phyloP scores from a whole-genome alignment of 2,888 invertebrate species.

The Melanophora roralis region DNA sequence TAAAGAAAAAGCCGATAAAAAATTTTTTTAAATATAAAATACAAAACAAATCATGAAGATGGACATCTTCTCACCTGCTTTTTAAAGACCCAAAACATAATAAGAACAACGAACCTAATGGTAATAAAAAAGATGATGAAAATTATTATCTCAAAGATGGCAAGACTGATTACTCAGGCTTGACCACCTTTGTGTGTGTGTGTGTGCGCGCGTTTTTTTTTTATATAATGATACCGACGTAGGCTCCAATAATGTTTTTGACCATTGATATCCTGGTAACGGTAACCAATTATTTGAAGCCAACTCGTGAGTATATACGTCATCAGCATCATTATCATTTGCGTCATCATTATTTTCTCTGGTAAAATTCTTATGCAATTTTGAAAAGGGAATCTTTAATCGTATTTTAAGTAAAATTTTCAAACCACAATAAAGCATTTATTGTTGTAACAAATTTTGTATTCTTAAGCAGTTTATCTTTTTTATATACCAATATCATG shows the following conservation, averaged over 20 bases:
- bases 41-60: too few species aligned
- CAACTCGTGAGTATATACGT: neutral
- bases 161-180: too few species aligned
- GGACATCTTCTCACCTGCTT: too few species aligned
- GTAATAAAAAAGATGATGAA: too few species aligned
- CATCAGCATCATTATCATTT: conserved; percentile 4
- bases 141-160: too few species aligned
- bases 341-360: neutral
- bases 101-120: too few species aligned
- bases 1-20: too few species aligned
- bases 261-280: conserved; percentile 43
- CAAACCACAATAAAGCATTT: conserved; percentile 49
- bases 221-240: neutral
- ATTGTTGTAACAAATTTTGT: conserved; percentile 59
- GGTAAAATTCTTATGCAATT: neutral
- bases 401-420: conserved; percentile 15
- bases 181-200: too few species aligned
- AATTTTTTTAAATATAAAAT: too few species aligned
- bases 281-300: conserved; percentile 44
- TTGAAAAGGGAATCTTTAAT: conserved; percentile 6
- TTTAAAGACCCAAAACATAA: too few species aligned
- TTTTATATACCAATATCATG: conserved; percentile 37
- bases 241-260: conserved; percentile 3
- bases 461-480: conserved; percentile 52
- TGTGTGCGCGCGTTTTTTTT: too few species aligned